These are phyloP conservation scores for Sternotherus odoratus DNA, from an alignment of 2,797 vertebrate genomes.

Conservation along the genomic window DNA sequence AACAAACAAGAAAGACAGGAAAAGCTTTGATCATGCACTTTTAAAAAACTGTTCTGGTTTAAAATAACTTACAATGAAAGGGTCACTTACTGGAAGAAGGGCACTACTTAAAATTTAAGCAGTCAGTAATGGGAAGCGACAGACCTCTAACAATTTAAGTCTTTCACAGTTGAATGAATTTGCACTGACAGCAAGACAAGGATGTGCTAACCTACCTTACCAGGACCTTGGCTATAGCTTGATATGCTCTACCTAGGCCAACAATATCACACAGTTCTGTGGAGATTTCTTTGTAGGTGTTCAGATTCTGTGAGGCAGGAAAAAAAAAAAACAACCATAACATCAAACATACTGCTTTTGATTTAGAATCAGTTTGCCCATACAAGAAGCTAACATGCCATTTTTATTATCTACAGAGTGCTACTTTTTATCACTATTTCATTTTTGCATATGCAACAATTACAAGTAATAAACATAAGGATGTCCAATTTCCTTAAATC, in stretches of 20 bases:
- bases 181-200: conserved; percentile 76
- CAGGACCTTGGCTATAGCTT: conserved; percentile 80
- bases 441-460: conserved; percentile 2
- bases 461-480: neutral
- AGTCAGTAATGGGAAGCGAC: conserved; percentile 83
- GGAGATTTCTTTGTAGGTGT: conserved; percentile 76
- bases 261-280: conserved; percentile 71
- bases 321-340: neutral
- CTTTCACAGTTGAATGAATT: conserved; percentile 81
- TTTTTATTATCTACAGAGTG: neutral
- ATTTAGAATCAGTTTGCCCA: neutral
- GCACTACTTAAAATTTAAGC: conserved; percentile 83
- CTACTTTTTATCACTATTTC: conserved; percentile 17
- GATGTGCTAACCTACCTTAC: conserved; percentile 81
- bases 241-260: conserved; percentile 80
- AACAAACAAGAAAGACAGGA: conserved; percentile 23
- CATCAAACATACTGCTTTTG: neutral
- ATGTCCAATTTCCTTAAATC: neutral
- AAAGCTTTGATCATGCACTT: conserved; percentile 34
- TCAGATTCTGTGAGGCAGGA: conserved; percentile 73
- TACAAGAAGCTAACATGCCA: neutral
- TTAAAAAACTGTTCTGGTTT: conserved; percentile 60
- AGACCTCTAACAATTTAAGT: conserved; percentile 83
- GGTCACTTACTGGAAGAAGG: conserved; percentile 80
- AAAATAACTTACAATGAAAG: conserved; percentile 77